Evolutionary conservation across 2,888 invertebrate genomes (phyloP).

Genomic region (Lysandra bellargus): DNA sequence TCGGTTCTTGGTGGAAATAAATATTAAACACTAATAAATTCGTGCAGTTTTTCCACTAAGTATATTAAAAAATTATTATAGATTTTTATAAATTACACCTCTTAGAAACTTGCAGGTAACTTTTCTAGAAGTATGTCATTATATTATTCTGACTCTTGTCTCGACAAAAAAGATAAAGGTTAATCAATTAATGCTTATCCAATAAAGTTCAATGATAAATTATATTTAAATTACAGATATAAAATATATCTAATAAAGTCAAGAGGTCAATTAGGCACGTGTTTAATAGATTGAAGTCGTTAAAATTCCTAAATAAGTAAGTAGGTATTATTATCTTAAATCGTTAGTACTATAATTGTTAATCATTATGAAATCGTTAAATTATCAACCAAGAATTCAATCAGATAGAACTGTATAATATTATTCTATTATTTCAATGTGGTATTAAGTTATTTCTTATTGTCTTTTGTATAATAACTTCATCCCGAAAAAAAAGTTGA

Average conservation of each 20-base stretch:
- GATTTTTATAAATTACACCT: no score
- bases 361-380: neutral
- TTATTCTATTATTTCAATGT: no score
- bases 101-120: no score
- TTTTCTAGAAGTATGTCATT: no score
- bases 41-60: no score
- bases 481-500: no score
- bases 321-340: constrained; percentile 1
- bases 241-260: neutral
- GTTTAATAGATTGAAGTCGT: neutral
- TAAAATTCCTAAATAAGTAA: constrained; percentile 8
- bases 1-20: no score
- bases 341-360: neutral
- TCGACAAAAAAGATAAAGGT: neutral
- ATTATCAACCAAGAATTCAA: neutral
- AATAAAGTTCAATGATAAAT: neutral
- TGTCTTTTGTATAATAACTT: no score
- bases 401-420: neutral
- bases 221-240: neutral
- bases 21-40: no score
- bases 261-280: neutral
- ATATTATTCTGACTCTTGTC: neutral
- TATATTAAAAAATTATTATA: no score
- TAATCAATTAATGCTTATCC: neutral
- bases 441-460: no score